phyloP scores from a whole-genome alignment of 2,113 vertebrate species.

The Corydoras sp. region DNA sequence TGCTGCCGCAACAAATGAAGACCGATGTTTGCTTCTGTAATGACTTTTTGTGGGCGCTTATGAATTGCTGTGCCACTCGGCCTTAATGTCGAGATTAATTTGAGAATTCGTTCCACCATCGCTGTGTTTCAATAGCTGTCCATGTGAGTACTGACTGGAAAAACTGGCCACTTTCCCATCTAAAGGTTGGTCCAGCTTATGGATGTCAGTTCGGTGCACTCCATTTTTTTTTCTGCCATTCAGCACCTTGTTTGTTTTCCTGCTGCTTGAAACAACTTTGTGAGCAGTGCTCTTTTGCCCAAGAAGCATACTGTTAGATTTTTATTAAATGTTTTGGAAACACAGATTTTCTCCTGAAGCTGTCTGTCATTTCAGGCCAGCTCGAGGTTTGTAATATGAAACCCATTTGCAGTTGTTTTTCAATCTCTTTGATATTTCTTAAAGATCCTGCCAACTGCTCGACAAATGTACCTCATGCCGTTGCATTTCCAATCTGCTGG shows the following conservation, averaged over 20 bases:
- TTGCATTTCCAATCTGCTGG: too few species aligned
- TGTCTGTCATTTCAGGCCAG: slow-evolving; percentile 62
- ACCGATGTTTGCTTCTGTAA: slow-evolving; percentile 33
- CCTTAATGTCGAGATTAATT: slow-evolving; percentile 38
- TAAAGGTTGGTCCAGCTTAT: too few species aligned
- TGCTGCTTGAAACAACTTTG: neutral
- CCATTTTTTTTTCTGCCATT: too few species aligned
- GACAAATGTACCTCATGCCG: too few species aligned
- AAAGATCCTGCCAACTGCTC: too few species aligned
- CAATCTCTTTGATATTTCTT: too few species aligned
- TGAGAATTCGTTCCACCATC: slow-evolving; percentile 35
- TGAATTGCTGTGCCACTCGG: slow-evolving; percentile 28
- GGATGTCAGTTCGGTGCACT: too few species aligned
- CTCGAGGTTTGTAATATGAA: slow-evolving; percentile 59
- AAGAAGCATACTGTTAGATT: slow-evolving; percentile 31
- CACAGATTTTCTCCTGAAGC: slow-evolving; percentile 42
- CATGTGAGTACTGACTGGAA: slow-evolving; percentile 17
- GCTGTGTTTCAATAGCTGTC: slow-evolving; percentile 23
- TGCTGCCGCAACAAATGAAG: slow-evolving; percentile 39
- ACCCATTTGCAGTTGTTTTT: slow-evolving; percentile 46
- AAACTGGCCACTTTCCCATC: neutral
- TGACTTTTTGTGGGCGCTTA: slow-evolving; percentile 27
- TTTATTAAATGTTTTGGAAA: slow-evolving; percentile 52
- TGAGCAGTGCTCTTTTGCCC: slow-evolving; percentile 13
- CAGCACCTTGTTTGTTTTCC: too few species aligned